phyloP scores from a whole-genome alignment of 2,113 vertebrate species.

The Plecotus auritus region DNA sequence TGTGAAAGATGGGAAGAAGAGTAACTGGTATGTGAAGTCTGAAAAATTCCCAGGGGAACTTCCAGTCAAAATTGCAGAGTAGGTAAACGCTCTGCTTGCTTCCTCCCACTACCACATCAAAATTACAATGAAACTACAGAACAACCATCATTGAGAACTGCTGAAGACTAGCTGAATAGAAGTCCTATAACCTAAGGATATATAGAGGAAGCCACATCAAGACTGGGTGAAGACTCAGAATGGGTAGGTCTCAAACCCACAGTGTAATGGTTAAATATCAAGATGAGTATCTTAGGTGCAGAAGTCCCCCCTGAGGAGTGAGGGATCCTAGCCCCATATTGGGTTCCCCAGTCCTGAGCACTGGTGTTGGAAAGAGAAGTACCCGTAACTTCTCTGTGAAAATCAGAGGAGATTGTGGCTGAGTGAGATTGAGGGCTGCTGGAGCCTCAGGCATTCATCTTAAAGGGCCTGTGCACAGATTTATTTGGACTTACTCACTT shows the following conservation, averaged over 20 bases:
- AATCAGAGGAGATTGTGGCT: background rate
- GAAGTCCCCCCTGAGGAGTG: background rate
- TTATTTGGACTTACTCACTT: background rate
- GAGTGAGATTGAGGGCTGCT: background rate
- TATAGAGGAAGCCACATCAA: background rate
- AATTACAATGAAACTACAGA: background rate
- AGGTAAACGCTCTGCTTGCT: background rate
- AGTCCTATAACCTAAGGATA: background rate
- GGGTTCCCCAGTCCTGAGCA: background rate
- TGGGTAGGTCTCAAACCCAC: background rate
- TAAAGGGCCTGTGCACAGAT: background rate
- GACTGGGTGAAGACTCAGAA: background rate
- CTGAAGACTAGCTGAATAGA: background rate
- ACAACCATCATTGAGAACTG: background rate
- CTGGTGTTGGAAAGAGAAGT: background rate
- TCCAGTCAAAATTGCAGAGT: background rate
- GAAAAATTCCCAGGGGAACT: background rate
- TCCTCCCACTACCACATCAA: background rate
- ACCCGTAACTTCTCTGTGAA: background rate
- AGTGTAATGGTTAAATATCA: background rate
- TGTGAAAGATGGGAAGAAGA: background rate
- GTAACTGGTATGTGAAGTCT: background rate
- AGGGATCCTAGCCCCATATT: background rate
- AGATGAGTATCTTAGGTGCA: background rate
- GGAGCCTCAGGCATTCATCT: background rate